Evolutionary conservation across 2,888 invertebrate species (phyloP), one percentile per base, ranked within the genome.

Genomic region (Pollenia angustigena): DNA sequence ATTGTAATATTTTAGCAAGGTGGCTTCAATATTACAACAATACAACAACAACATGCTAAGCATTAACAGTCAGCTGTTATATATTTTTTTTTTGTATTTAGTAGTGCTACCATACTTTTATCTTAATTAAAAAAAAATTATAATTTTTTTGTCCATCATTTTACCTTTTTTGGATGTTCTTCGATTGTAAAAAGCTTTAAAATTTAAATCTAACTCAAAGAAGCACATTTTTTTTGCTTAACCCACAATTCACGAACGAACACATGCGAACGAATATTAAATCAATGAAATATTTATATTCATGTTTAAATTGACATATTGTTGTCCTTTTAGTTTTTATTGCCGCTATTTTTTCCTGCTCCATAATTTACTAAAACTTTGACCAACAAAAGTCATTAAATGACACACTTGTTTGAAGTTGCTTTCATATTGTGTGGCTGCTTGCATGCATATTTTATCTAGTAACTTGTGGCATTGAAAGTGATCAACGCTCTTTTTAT

Each of bases 331-430:
- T 40, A 4, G 6, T 40, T 32, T 3, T 11, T 62, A 62, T 16
- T 32, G n/a, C 3, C n/a, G 6, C 10, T n/a, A 6, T 32, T 50
- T 50, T 8, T 50, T n/a, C 1, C n/a, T 50, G 10, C 10, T n/a
- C 1, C 1, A 40, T 23, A 16, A 23, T 23, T 23, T 46, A 2
- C 7, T 1, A 0, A 11, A 66, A 12, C 14, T 8, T 46, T 1
- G 50, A 10, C 50, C 50, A 40, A 68, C n/a, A 50, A 68, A 68
- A 12, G 32, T 40, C 68, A 40, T 50, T 50, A 32, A 52, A 23
- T n/a, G 50, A 50, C 14, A 32, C 23, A 66, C 23, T 23, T 48
- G 32, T 48, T 50, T 48, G n/a, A n/a, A 16, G n/a, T 50, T 68
- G n/a, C 40, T 48, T 40, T 68, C 68, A 68, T 14, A 32, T 32